Conservation (phyloP, 2,888 invertebrate species). For the Mesorhabditis spiculigera region DNA sequence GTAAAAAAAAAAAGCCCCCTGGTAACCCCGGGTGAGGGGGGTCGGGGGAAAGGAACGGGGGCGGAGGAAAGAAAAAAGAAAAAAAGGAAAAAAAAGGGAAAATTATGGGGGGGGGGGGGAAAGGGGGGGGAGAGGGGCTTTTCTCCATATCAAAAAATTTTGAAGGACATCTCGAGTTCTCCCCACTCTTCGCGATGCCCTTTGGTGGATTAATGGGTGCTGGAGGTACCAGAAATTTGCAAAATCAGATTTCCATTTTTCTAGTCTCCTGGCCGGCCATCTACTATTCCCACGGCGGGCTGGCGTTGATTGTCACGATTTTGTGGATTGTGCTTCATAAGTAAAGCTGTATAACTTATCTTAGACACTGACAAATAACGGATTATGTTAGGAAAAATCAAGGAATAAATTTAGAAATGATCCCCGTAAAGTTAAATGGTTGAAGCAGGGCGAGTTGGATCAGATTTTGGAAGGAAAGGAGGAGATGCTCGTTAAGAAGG, state of each 20-base stretch:
- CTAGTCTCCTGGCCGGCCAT: constrained; percentile 2
- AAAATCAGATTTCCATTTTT: background rate
- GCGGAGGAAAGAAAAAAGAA: too few species aligned
- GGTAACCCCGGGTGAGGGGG: too few species aligned
- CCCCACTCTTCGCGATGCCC: background rate
- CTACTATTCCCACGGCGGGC: background rate
- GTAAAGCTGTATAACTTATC: too few species aligned
- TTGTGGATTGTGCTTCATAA: background rate
- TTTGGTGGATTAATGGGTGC: background rate
- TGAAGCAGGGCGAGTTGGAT: background rate
- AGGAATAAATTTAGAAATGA: background rate
- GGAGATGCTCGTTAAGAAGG: background rate
- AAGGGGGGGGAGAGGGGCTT: too few species aligned
- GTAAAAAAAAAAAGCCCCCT: too few species aligned
- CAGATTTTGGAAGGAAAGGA: background rate
- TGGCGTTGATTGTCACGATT: background rate
- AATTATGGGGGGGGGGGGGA: too few species aligned
- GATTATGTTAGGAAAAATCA: too few species aligned
- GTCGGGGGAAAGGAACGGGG: too few species aligned
- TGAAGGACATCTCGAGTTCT: background rate
- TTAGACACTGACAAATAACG: too few species aligned
- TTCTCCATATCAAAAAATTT: background rate
- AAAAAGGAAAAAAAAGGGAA: too few species aligned
- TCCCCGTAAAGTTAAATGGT: background rate
- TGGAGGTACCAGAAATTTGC: background rate